Base-by-base conservation (phyloP, 1,140 invertebrate species). In the Magallana angulata region DNA sequence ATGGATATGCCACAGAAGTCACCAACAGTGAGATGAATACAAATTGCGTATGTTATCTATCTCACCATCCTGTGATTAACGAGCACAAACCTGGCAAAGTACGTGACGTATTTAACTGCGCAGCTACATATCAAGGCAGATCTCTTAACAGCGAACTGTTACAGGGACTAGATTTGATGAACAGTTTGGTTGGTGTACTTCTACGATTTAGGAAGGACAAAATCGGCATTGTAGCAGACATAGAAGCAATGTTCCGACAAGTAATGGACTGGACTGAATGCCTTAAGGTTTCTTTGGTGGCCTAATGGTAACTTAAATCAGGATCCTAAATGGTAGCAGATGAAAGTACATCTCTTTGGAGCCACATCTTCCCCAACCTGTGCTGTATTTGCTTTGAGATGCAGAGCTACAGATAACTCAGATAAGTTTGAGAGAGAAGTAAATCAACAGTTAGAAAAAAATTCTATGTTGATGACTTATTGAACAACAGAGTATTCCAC, bases 401-500 rank as follows among this genome's bases (percentile, higher is more conserved):
- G 57, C 81, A 71, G 88, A 12, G 90, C 85, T 6, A 9, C 71
- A 12, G 89, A 91, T 60, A 68, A 91, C 56, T 83, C 85, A 71
- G 62, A 59, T 16, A 8, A 71, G 14, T 89, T 84, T 59, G 76
- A 84, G 12, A 0, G 57, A 1, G 85, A 86, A 58, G 88, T 84
- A 11, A 60, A n/a, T 36, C 85, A 7, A 89, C 88, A 62, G 60
- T 92, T 3, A 57, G 76, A n/a, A 48, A 80, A 1, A 87, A 88
- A 58, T 90, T 92, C 84, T 92, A 91, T 84, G 88, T 91, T 1
- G 91, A 91, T 85, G 91, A 92, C 68, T 90, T 48, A 48, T 48
- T 48, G 36, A 93, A 86, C 62, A 87, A 1, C 71, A 93, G 24
- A 93, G 93, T 0, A 94, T 95, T 36, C 94, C 94, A 0, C 85